Evolutionary conservation across 2,888 invertebrate species (phyloP), one percentile per base, ranked within the genome.

Genomic region (Polia nebulosa): DNA sequence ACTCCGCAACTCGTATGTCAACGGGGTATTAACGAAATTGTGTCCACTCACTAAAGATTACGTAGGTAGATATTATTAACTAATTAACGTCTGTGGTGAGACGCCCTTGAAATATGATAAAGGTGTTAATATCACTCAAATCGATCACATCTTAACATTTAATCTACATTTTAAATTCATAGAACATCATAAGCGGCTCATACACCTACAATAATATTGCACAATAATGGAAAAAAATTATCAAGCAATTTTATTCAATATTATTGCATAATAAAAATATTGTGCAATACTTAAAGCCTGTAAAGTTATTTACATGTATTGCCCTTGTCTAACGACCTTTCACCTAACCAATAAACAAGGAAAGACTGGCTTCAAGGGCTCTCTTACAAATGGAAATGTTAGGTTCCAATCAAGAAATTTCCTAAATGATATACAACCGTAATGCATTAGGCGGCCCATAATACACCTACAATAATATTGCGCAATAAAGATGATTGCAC

Each of bases 391-490:
- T 57, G 47, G 22, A 57, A 76, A 70, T 70, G 73, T 69, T 77
- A 57, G 36, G 51, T 64, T 57, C 56, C 52, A 75, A 64, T 76
- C 63, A 70, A 70, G 59, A 70, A 70, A 63, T 61, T 59, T 65
- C 45, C 49, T 74, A 74, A 78, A 78, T 78, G 56, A 66, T 74
- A 70, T 78, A 69, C 56, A 51, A 51, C 34, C 61, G 20, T 51
- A 66, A 59, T 63, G 62, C 59, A 73, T 73, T 64, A n/a, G n/a
- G n/a, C n/a, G n/a, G n/a, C n/a, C n/a, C n/a, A n/a, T n/a, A n/a
- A n/a, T n/a, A n/a, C n/a, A n/a, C n/a, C n/a, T n/a, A n/a, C n/a
- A n/a, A n/a, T n/a, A n/a, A n/a, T n/a, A n/a, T n/a, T n/a, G n/a
- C n/a, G n/a, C n/a, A n/a, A n/a, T n/a, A n/a, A n/a, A n/a, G n/a